Evolutionary conservation across 2,797 vertebrate species (phyloP).

Genomic region (Danio aesculapii): DNA sequence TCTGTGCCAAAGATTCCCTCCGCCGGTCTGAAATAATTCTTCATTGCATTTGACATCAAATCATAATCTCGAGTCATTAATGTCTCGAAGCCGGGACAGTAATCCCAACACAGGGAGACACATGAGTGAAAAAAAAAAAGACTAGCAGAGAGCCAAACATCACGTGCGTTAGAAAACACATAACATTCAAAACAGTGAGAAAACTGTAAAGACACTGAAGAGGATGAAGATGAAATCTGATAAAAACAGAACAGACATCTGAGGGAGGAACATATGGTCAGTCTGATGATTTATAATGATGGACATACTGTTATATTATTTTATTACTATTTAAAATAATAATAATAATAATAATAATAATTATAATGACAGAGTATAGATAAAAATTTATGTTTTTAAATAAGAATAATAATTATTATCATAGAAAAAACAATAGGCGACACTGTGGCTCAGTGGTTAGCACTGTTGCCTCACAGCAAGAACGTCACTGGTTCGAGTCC

Average conservation of each 20-base stretch:
- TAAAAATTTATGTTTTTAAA: too few relatives aligned
- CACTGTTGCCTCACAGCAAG: too few relatives aligned
- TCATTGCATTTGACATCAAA: slow-evolving; percentile 40
- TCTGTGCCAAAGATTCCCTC: slow-evolving; percentile 11
- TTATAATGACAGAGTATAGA: too few relatives aligned
- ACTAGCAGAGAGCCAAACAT: background rate
- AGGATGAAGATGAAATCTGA: background rate
- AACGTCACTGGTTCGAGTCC: too few relatives aligned
- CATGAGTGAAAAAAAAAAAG: background rate
- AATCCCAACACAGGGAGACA: slow-evolving; percentile 35
- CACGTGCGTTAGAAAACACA: background rate
- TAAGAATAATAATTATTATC: too few relatives aligned
- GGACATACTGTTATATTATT: background rate
- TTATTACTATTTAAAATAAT: slow-evolving; percentile 4
- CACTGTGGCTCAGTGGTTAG: too few relatives aligned
- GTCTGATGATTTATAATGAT: background rate
- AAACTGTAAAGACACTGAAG: slow-evolving; percentile 2
- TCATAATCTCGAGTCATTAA: slow-evolving; percentile 38
- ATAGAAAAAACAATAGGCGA: too few relatives aligned
- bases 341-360: too few relatives aligned
- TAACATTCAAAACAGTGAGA: background rate
- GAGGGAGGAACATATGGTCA: slow-evolving; percentile 5
- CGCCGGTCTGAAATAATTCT: slow-evolving; percentile 30
- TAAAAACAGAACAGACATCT: background rate
- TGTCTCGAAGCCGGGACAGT: slow-evolving; percentile 23